Evolutionary conservation across 2,888 invertebrate genomes (phyloP), one percentile per base, ranked within the genome.

Genomic region (Catocala nupta): DNA sequence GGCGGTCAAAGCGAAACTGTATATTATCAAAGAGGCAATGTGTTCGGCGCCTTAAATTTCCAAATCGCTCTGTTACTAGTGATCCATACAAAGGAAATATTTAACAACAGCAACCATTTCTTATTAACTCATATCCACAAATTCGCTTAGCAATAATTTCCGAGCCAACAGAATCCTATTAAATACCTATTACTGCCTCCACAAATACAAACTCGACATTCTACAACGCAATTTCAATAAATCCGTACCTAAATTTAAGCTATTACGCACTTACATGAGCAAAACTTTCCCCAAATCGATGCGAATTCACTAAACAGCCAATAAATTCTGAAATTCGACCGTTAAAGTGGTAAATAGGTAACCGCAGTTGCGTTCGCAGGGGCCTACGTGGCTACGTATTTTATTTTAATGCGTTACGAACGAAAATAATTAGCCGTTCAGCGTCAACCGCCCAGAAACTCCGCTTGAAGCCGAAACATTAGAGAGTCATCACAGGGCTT

Each of bases 321-420:
- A 75, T 75, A 75, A 75, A 75, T 75, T 75, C 34, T 47, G 50
- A 59, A 69, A 75, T 75, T 70, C 66, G 49, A 36, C 75, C 72
- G 59, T 75, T 71, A 75, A 71, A 69, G 64, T 65, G 62, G 72
- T 75, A 69, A 77, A 77, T 77, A 77, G 69, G 69, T 69, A 68
- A 63, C 73, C 75, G 55, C 55, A 52, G 69, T 66, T 61, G 55
- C 59, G 58, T 57, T 68, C 55, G 16, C 58, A 12, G 42, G 48
- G 55, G 50, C 56, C 59, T 65, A 54, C 33, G 43, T 25, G 25
- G 61, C 48, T 59, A 59, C 59, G 71, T 78, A 74, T 78, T 77
- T 77, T 78, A 77, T 74, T 71, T 60, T 56, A 64, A 63, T 58
- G 71, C 55, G 63, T 56, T 59, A 49, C 49, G 45, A 57, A 50